A percentile compares a stretch with the other conserved stretches of the same genome.
These are phyloP conservation scores for Drosophila triauraria DNA, from an alignment of 1,140 invertebrate species.

Conservation along the genomic window DNA sequence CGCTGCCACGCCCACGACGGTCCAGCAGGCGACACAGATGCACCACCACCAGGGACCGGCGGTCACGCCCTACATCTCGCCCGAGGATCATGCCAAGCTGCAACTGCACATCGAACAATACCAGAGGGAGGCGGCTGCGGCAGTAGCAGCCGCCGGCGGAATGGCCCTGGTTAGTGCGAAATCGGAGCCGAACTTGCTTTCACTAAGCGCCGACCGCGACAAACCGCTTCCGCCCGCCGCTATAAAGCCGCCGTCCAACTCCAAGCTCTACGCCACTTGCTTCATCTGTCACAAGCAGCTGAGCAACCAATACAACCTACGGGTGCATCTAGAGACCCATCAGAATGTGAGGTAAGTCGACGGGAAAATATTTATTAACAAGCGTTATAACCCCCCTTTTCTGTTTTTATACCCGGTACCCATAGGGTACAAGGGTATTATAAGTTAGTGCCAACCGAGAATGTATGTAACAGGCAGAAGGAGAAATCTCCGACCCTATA, in stretches of 20 bases:
- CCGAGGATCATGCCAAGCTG: conserved; percentile 78
- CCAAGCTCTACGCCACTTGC: conserved; percentile 89
- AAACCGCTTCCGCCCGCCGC: conserved; percentile 49
- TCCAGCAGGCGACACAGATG: conserved; percentile 62
- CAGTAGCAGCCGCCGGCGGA: conserved; percentile 44
- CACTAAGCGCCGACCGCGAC: conserved; percentile 54
- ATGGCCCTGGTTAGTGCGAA: conserved; percentile 68
- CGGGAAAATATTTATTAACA: too few species aligned
- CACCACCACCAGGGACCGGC: conserved; percentile 23
- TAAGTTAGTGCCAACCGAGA: too few species aligned
- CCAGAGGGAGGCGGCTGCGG: conserved; percentile 66
- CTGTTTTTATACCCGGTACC: too few species aligned
- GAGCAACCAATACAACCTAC: conserved; percentile 95
- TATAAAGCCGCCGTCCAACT: conserved; percentile 83
- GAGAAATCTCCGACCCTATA: too few species aligned
- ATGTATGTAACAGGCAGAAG: too few species aligned
- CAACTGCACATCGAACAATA: conserved; percentile 82
- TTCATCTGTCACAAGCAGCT: conserved; percentile 94
- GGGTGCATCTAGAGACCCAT: conserved; percentile 95
- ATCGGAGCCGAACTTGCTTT: conserved; percentile 70
- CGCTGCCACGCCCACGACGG: conserved; percentile 60
- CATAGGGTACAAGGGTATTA: too few species aligned
- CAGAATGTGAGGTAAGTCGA: conserved; percentile 89
- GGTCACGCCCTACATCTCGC: conserved; percentile 64
- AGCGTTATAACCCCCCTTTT: too few species aligned